Evolutionary conservation across 1,140 invertebrate species (phyloP).

Genomic region (Cotesia glomerata): DNA sequence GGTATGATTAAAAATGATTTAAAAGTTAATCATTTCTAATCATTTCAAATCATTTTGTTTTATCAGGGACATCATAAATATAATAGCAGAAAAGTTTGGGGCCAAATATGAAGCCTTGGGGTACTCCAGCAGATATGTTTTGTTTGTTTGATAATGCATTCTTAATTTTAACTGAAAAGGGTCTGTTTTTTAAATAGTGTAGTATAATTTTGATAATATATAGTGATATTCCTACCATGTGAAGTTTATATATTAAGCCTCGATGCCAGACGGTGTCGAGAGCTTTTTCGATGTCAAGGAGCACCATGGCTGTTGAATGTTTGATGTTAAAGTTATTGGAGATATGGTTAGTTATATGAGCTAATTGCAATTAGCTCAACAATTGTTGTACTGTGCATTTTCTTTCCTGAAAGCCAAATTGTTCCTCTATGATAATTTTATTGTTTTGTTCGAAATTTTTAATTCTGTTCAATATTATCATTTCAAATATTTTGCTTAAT

Average conservation of each 20-base stretch:
- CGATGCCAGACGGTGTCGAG: constrained; percentile 39
- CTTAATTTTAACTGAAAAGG: constrained; percentile 22
- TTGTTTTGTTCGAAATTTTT: not conserved
- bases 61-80: no score
- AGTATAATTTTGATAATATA: constrained; percentile 34
- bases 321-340: constrained; percentile 32
- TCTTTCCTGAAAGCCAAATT: constrained; percentile 48
- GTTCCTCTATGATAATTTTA: constrained; percentile 25
- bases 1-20: no score
- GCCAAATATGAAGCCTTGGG: constrained; percentile 42
- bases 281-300: constrained; percentile 48
- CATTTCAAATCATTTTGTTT: no score
- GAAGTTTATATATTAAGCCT: no score
- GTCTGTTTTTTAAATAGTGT: constrained; percentile 23
- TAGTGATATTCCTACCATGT: constrained; percentile 17
- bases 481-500: constrained; percentile 13
- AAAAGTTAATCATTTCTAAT: no score
- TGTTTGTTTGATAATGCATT: constrained; percentile 15
- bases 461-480: constrained; percentile 10
- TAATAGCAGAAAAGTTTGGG: constrained; percentile 34
- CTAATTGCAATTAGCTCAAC: no score
- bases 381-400: constrained; percentile 45
- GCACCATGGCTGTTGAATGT: constrained; percentile 34
- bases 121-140: constrained; percentile 35
- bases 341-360: constrained; percentile 41